Conservation (phyloP, 2,888 invertebrate genomes). For the Myathropa florea region DNA sequence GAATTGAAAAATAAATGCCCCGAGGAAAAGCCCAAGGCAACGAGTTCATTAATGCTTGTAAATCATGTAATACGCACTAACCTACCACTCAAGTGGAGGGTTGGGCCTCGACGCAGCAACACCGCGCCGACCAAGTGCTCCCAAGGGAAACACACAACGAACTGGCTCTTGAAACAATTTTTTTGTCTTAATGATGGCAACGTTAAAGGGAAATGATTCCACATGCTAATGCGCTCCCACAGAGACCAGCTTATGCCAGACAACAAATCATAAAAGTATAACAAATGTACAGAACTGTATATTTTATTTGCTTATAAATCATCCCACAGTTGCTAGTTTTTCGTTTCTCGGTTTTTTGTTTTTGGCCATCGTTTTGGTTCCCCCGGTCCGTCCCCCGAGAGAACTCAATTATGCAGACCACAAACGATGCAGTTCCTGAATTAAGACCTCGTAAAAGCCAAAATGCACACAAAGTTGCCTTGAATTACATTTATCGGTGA, state of each 20-base stretch:
- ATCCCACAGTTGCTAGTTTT: slow-evolving; percentile 30
- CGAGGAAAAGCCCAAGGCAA: slow-evolving; percentile 27
- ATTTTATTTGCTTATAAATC: slow-evolving; percentile 64
- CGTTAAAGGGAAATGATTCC: slow-evolving; percentile 41
- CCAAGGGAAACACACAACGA: slow-evolving; percentile 40
- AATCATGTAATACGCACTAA: slow-evolving; percentile 44
- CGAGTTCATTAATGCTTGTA: slow-evolving; percentile 50
- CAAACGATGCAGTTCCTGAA: slow-evolving; percentile 29
- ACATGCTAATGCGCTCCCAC: slow-evolving; percentile 58
- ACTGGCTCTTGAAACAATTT: slow-evolving; percentile 27
- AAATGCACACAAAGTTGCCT: slow-evolving; percentile 63
- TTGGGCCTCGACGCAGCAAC: neutral
- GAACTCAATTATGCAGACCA: slow-evolving; percentile 54
- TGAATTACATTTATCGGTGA: slow-evolving; percentile 35
- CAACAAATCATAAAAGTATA: slow-evolving; percentile 43
- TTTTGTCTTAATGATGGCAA: slow-evolving; percentile 53
- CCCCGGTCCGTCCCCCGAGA: slow-evolving; percentile 20
- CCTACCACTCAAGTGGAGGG: slow-evolving; percentile 28
- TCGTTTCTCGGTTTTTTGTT: neutral
- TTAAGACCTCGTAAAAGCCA: slow-evolving; percentile 61
- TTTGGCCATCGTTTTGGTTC: neutral
- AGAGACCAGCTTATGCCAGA: slow-evolving; percentile 24
- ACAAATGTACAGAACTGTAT: slow-evolving; percentile 46
- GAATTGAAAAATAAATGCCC: slow-evolving; percentile 54
- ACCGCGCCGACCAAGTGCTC: slow-evolving; percentile 18